These are phyloP conservation scores for Gnatocerus cornutus DNA, from an alignment of 2,888 invertebrate species.

Conservation along the genomic window DNA sequence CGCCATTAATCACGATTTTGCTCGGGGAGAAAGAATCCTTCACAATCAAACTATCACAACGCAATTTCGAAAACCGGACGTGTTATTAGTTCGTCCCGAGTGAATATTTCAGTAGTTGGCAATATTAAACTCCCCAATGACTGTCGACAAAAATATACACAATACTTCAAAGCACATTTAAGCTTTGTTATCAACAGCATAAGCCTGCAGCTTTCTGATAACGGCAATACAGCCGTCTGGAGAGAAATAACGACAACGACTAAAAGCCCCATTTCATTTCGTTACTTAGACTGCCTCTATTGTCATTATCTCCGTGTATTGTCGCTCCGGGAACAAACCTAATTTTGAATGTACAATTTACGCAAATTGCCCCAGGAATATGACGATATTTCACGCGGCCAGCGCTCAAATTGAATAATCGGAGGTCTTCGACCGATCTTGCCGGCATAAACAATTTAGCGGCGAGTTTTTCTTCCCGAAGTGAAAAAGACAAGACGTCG, in stretches of 20 bases:
- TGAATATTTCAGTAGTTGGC: slow-evolving; percentile 34
- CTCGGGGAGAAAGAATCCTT: slow-evolving; percentile 21
- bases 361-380: slow-evolving; percentile 45
- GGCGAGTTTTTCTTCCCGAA: slow-evolving; percentile 35
- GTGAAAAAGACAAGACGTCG: slow-evolving; percentile 36
- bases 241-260: slow-evolving; percentile 61
- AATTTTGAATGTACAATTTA: slow-evolving; percentile 52
- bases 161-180: slow-evolving; percentile 62
- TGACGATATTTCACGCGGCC: slow-evolving; percentile 38
- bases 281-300: slow-evolving; percentile 54
- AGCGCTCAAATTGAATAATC: slow-evolving; percentile 27
- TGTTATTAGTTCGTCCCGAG: slow-evolving; percentile 4
- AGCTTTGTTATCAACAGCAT: slow-evolving; percentile 61
- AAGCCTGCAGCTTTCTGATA: slow-evolving; percentile 63
- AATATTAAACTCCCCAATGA: slow-evolving; percentile 32
- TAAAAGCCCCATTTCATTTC: slow-evolving; percentile 55
- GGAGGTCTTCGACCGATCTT: slow-evolving; percentile 39
- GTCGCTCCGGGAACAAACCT: slow-evolving; percentile 50
- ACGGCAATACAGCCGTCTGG: slow-evolving; percentile 60
- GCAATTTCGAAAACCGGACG: background rate
- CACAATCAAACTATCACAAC: slow-evolving; percentile 3
- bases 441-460: slow-evolving; percentile 25
- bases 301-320: slow-evolving; percentile 55
- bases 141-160: slow-evolving; percentile 55
- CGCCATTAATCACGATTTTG: slow-evolving; percentile 29